Evolutionary conservation across 2,797 vertebrate genomes (phyloP), one percentile per base, ranked within the genome.

Genomic region (Eupleurogrammus muticus): DNA sequence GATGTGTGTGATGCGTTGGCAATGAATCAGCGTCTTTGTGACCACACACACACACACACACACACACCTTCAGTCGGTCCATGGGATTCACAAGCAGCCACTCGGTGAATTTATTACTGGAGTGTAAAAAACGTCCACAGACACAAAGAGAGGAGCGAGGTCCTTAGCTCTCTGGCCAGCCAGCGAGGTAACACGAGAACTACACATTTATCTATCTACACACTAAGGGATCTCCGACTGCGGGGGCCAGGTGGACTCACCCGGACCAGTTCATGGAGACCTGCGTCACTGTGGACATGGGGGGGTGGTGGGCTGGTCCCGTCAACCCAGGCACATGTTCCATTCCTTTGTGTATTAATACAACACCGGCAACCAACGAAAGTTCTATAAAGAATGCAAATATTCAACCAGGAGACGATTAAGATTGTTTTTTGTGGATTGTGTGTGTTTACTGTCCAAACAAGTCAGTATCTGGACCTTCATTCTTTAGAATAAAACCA

Each of bases 91-190:
- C 66, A 81, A 88, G 80, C 85, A 90, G 89, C 89, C 79, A 50
- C 65, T 64, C 57, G 44, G 76, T 88, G 57, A 82, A 75, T 87
- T 88, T 83, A 92, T 90, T 81, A 91, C 88, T 91, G 85, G 20
- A 76, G 79, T 77, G 89, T 90, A 86, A 89, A 87, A n/a, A 87
- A 89, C 61, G 84, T 93, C 84, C 80, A 92, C 62, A 70, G 73
- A 89, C 91, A 89, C 87, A 90, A 90, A 87, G 88, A 91, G 87
- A 90, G 84, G 84, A 77, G 87, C 79, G 60, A 83, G 69, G 82
- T 86, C 84, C 82, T 89, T 84, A 73, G 75, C 89, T 95, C 90
- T 90, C 95, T 95, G 95, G 94, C 95, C 95, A 94, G 95, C 95
- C 94, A 95, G 94, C 21, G 89, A 94, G 92, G 90, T 80, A 83